These are phyloP conservation scores for Xenentodon cancila DNA, from an alignment of 2,797 vertebrate genomes.

Conservation along the genomic window DNA sequence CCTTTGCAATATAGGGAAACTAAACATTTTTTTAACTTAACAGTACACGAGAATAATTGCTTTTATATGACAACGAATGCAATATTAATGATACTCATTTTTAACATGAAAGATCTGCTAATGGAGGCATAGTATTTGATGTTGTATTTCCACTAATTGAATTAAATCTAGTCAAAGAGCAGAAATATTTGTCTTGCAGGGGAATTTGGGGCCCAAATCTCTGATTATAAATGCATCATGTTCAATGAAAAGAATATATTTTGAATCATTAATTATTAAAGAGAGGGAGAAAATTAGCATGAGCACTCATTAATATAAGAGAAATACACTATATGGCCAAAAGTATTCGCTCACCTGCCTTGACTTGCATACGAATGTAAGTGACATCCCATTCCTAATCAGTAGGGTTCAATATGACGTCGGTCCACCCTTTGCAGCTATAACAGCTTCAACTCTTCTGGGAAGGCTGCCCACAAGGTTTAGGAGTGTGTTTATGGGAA, in stretches of 20 bases:
- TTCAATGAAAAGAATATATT: slow-evolving; percentile 84
- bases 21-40: slow-evolving; percentile 8
- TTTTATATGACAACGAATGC: slow-evolving; percentile 60
- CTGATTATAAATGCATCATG: slow-evolving; percentile 82
- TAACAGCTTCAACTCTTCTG: too few relatives aligned
- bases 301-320: slow-evolving; percentile 75
- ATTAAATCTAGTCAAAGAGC: slow-evolving; percentile 81
- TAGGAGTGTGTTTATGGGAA: too few relatives aligned
- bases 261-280: slow-evolving; percentile 82
- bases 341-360: too few relatives aligned
- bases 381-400: too few relatives aligned
- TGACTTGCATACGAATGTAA: too few relatives aligned
- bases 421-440: too few relatives aligned
- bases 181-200: slow-evolving; percentile 81
- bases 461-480: too few relatives aligned
- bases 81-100: slow-evolving; percentile 78
- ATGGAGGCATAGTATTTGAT: slow-evolving; percentile 79
- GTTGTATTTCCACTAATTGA: slow-evolving; percentile 82
- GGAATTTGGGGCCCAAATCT: slow-evolving; percentile 74
- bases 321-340: too few relatives aligned
- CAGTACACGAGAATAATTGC: slow-evolving; percentile 56
- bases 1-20: not conserved
- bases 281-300: slow-evolving; percentile 59
- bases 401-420: too few relatives aligned
- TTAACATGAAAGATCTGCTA: slow-evolving; percentile 79